phyloP scores from a whole-genome alignment of 2,113 vertebrate genomes.

The Ceyx cyanopectus region DNA sequence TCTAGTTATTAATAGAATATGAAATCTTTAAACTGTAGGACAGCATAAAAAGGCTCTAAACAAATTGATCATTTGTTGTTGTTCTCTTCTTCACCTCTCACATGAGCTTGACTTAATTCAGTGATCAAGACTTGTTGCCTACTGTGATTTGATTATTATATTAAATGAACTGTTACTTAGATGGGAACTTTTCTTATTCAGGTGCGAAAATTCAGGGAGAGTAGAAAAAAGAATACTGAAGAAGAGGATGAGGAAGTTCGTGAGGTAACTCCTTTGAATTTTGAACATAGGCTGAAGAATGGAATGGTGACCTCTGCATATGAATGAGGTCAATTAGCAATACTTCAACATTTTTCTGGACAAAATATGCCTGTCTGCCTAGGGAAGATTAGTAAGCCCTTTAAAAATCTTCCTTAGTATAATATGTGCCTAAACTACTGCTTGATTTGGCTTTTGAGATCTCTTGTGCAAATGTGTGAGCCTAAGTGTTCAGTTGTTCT shows the following conservation, averaged over 20 bases:
- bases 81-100: background rate
- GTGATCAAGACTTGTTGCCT: background rate
- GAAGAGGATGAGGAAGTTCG: conserved; percentile 93
- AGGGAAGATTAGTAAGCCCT: background rate
- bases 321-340: background rate
- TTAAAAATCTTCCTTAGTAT: background rate
- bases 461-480: background rate
- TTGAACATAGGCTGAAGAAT: background rate
- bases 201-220: conserved; percentile 89
- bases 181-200: conserved; percentile 46
- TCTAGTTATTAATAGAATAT: background rate
- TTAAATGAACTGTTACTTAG: background rate
- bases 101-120: background rate
- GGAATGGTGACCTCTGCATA: background rate
- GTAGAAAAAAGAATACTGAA: conserved; percentile 84
- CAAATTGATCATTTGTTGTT: background rate
- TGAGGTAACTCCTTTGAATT: conserved; percentile 79
- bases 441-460: background rate
- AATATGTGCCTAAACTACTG: background rate
- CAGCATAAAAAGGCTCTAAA: background rate
- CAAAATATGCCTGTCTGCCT: background rate
- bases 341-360: background rate
- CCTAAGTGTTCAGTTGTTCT: background rate
- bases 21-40: background rate
- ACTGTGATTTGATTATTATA: background rate